Conservation (phyloP, 2,113 vertebrate genomes). For the Puntigrus tetrazona region DNA sequence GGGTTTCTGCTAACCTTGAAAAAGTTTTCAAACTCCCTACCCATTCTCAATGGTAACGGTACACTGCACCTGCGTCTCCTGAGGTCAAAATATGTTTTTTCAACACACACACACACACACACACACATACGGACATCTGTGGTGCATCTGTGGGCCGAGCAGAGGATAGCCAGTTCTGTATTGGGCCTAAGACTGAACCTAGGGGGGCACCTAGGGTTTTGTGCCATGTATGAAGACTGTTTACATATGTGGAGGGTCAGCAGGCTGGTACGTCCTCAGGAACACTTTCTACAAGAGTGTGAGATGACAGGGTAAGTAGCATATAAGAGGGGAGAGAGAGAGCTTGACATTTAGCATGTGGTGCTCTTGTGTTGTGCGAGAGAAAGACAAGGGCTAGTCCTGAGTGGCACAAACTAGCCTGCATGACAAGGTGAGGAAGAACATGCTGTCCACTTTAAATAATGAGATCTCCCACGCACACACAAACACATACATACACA, state of each 20-base stretch:
- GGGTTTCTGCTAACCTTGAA: constrained; percentile 44
- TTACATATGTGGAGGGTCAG: constrained; percentile 2
- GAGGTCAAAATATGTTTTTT: background rate
- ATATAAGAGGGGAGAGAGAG: constrained; percentile 1
- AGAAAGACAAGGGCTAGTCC: constrained; percentile 17
- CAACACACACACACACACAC: background rate
- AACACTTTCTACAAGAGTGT: constrained; percentile 18
- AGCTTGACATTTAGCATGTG: constrained; percentile 53
- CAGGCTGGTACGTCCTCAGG: background rate
- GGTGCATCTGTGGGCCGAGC: background rate
- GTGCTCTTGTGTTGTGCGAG: constrained; percentile 31
- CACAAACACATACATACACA: background rate
- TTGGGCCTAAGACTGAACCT: background rate
- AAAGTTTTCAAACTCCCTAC: constrained; percentile 33
- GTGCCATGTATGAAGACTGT: background rate
- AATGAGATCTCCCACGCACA: background rate
- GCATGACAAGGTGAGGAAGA: constrained; percentile 35
- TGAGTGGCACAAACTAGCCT: constrained; percentile 31
- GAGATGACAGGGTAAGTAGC: background rate
- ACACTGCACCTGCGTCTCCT: constrained; percentile 30
- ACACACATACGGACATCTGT: background rate
- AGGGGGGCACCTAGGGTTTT: background rate
- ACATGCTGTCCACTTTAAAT: constrained; percentile 17
- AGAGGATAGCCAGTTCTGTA: background rate
- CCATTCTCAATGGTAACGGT: constrained; percentile 21